These are phyloP conservation scores for Pecten maximus DNA, from an alignment of 2,888 invertebrate species.

Conservation along the genomic window DNA sequence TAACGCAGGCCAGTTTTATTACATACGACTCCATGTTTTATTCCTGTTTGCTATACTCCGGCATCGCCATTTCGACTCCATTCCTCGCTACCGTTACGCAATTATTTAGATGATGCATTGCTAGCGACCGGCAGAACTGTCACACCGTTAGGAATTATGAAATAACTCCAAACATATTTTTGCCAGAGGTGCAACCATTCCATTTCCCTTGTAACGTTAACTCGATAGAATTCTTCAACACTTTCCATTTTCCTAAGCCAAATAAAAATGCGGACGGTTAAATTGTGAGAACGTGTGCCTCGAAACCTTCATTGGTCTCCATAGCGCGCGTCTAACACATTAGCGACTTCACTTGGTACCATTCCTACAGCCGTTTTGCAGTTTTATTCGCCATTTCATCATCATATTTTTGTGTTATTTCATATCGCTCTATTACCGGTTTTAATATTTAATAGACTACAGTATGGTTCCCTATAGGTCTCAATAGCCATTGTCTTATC, in stretches of 20 bases:
- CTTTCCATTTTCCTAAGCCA: conserved; percentile 33
- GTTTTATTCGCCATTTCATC: background rate
- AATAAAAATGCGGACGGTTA: conserved; percentile 3
- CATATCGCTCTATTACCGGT: background rate
- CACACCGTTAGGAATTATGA: background rate
- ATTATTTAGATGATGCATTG: conserved; percentile 15
- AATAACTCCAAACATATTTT: conserved; percentile 18
- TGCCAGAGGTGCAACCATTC: conserved; percentile 23
- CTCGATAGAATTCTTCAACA: conserved; percentile 20
- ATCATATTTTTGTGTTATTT: background rate
- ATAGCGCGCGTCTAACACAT: background rate
- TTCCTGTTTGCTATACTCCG: background rate
- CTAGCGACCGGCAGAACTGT: background rate
- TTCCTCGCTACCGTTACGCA: background rate
- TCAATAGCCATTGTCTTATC: background rate
- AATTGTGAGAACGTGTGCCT: background rate
- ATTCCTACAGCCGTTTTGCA: background rate
- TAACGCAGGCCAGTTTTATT: conserved; percentile 13
- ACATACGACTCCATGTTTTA: conserved; percentile 20
- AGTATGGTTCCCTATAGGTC: background rate
- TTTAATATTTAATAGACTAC: conserved; percentile 25
- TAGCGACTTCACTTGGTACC: background rate
- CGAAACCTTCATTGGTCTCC: background rate
- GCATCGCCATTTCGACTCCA: conserved; percentile 26
- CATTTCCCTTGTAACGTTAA: background rate